Percentiles rank a stretch among this genome's conserved stretches.
These are phyloP conservation scores for Champsocephalus gunnari DNA, from an alignment of 2,797 vertebrate genomes.

Conservation along the genomic window DNA sequence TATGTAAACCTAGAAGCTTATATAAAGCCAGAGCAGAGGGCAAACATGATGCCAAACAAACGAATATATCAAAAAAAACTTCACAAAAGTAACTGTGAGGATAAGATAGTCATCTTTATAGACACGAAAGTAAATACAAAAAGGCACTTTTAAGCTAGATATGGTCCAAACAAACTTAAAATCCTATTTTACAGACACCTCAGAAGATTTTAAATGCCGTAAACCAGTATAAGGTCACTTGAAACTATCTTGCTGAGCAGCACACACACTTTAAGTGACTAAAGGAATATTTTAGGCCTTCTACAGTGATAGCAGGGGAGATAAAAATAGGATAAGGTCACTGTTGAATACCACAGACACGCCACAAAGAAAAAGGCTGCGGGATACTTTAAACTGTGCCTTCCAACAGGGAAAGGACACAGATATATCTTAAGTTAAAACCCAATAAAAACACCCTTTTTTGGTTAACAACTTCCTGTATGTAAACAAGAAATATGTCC, in stretches of 20 bases:
- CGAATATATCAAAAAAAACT: not conserved
- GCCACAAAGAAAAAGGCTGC: not conserved
- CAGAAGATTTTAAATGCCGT: not conserved
- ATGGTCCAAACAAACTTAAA: conserved; percentile 7
- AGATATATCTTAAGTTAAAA: not conserved
- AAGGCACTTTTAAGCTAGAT: not conserved
- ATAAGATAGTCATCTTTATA: not conserved
- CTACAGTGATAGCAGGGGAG: conserved; percentile 35
- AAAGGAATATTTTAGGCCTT: conserved; percentile 56
- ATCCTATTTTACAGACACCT: not conserved
- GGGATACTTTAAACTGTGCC: not conserved
- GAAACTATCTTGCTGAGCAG: not conserved
- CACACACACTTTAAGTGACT: conserved; percentile 37
- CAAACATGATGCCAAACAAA: not conserved
- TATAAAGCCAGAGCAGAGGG: not conserved
- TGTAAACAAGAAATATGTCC: not conserved
- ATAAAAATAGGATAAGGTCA: conserved; percentile 75
- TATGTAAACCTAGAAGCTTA: not conserved
- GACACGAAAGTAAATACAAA: not conserved
- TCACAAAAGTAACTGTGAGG: not conserved
- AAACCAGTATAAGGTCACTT: conserved; percentile 36
- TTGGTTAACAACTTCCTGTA: conserved; percentile 40
- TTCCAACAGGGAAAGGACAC: not conserved
- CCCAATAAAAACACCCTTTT: not conserved
- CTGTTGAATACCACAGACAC: conserved; percentile 46